Base-by-base conservation (phyloP, 2,888 invertebrate genomes). In the Agrotis ipsilon region DNA sequence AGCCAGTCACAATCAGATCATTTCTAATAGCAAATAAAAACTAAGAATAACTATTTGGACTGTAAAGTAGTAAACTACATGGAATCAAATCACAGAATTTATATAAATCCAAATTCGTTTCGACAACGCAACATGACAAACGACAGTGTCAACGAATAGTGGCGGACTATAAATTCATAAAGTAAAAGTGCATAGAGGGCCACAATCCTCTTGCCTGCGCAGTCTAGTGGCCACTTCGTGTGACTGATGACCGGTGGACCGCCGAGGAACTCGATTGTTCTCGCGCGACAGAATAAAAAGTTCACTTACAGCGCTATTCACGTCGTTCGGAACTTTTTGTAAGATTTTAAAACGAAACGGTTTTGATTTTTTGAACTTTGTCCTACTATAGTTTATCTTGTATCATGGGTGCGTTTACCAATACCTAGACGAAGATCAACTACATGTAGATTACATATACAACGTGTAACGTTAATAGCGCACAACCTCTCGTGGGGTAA, bases 141-240 rank as follows among this genome's bases (percentile, higher is more conserved):
- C 89, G 91, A 90, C 88, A 82, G 80, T 86, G 87, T 86, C 88
- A 90, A 90, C 84, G 89, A 89, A 91, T 91, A 90, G 89, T 89
- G 88, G 90, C 86, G 86, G 88, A 89, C 90, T 89, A 91, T 90
- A 89, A 90, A 90, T 91, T 90, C 89, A 90, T 89, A 88, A 89
- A 87, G 86, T 84, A 91, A 93, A 92, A 94, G 90, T 91, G 92
- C 92, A 93, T 85, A 86, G 90, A 92, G 88, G 78, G 87, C 86
- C 84, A 87, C 89, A 91, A 91, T 92, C 89, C 92, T 72, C 81
- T 78, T 85, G 82, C 76, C 76, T 80, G 80, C 80, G 89, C 90
- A 89, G 86, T 90, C 88, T 90, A 93, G 92, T 92, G 92, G 89
- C 89, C 90, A 91, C 90, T 91, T 78, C 80, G 80, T 75, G 84